Evolutionary conservation across 2,797 vertebrate genomes (phyloP).

Genomic region (Sebastes oblongus): DNA sequence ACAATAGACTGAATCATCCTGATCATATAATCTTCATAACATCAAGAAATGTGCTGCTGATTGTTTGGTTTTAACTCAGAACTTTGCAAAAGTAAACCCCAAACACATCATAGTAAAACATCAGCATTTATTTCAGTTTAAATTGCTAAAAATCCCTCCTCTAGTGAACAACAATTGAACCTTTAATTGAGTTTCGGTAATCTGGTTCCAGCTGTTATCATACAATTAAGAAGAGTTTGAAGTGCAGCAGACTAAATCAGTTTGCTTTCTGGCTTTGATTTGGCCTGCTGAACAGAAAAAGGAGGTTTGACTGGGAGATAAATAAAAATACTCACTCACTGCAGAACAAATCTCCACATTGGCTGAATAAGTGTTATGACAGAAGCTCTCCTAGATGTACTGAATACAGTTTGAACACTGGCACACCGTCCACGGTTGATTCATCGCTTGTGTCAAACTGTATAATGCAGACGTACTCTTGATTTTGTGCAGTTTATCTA

Average conservation of each 20-base stretch:
- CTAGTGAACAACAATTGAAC: not conserved
- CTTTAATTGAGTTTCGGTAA: not conserved
- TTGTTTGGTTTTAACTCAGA: not conserved
- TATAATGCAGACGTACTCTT: constrained; percentile 14
- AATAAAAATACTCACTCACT: not conserved
- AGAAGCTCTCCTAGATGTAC: constrained; percentile 23
- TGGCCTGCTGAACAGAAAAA: not conserved
- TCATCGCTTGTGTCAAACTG: constrained; percentile 43
- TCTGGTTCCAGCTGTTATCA: not conserved
- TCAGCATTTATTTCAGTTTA: not conserved
- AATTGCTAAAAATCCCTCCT: not conserved
- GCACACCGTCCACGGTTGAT: constrained; percentile 16
- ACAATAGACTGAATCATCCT: not conserved
- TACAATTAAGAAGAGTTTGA: not conserved
- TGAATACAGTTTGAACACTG: constrained; percentile 26
- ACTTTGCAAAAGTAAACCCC: not conserved
- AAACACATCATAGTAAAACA: not conserved
- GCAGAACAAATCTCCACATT: constrained; percentile 17
- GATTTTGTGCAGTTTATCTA: constrained; percentile 15
- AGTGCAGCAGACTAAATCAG: not conserved
- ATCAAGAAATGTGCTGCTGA: not conserved
- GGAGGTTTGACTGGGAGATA: not conserved
- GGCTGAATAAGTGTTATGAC: constrained; percentile 31
- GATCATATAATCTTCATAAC: not conserved
- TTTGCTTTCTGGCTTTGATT: constrained; percentile 10